Evolutionary conservation across 2,113 vertebrate genomes (phyloP).

Genomic region (Psettodes erumei): DNA sequence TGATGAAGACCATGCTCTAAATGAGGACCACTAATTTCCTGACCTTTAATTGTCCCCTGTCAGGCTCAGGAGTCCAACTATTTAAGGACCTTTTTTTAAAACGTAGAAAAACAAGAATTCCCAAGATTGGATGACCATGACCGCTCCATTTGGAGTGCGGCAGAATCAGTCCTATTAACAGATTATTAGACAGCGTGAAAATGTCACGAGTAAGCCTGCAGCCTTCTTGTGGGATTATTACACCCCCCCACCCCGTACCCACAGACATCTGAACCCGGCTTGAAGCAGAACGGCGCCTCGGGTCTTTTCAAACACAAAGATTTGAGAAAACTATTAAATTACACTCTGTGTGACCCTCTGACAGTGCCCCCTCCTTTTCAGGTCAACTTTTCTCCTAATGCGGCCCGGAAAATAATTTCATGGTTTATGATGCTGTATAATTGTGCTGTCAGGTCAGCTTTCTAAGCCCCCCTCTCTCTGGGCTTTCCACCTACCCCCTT

Average conservation of each 20-base stretch:
- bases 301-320: constrained; percentile 23
- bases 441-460: constrained; percentile 64
- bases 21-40: background rate
- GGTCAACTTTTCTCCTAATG: constrained; percentile 23
- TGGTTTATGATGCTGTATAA: constrained; percentile 57
- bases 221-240: constrained; percentile 25
- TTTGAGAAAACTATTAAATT: constrained; percentile 43
- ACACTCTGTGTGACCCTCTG: constrained; percentile 14
- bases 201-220: constrained; percentile 26
- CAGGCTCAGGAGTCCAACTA: background rate
- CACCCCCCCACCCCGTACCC: background rate
- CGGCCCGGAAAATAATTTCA: constrained; percentile 52
- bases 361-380: constrained; percentile 22
- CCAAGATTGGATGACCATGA: constrained; percentile 13
- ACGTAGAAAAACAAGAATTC: background rate
- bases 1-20: background rate
- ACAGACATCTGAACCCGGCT: constrained; percentile 18
- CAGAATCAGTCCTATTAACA: constrained; percentile 44
- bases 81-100: background rate
- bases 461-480: constrained; percentile 14
- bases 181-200: constrained; percentile 45
- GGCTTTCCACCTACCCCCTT: constrained; percentile 30
- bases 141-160: constrained; percentile 1
- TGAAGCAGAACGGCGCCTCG: constrained; percentile 5
- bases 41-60: background rate